Conservation (phyloP, 2,113 vertebrate species). For the Pedionomus torquatus region DNA sequence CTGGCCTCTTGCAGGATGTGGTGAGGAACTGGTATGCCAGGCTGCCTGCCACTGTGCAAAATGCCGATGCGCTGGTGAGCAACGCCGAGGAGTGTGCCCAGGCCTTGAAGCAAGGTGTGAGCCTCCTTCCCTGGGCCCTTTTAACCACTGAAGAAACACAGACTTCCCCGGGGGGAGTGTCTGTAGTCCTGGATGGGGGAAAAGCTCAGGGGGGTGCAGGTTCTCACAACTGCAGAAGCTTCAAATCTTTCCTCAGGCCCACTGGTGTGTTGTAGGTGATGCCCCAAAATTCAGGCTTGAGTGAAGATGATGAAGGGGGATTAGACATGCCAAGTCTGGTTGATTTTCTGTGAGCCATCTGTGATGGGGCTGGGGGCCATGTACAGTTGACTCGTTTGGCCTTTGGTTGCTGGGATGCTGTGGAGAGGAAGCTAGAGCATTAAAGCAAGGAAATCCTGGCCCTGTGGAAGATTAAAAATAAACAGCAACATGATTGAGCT, state of each 20-base stretch:
- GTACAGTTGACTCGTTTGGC: background rate
- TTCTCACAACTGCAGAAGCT: background rate
- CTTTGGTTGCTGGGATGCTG: background rate
- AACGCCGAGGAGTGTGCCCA: conserved; percentile 84
- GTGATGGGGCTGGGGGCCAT: background rate
- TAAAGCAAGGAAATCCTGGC: background rate
- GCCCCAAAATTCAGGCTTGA: background rate
- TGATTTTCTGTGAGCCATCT: background rate
- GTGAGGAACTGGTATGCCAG: conserved; percentile 93
- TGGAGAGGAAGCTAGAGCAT: background rate
- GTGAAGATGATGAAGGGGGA: background rate
- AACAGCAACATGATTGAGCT: background rate
- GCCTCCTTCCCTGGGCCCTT: background rate
- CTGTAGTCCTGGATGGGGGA: background rate
- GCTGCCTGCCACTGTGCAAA: conserved; percentile 81
- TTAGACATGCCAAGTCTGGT: fast-evolving
- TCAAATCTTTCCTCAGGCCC: background rate
- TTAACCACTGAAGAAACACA: background rate
- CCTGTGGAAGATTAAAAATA: conserved; percentile 3
- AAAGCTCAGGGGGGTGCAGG: fast-evolving
- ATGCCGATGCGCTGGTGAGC: conserved; percentile 78
- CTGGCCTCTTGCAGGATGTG: conserved; percentile 82
- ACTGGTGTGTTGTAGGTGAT: background rate
- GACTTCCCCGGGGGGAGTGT: fast-evolving
- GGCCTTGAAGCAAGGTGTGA: conserved; percentile 76